Conservation (phyloP, 2,797 vertebrate genomes). For the Coregonus sp. region DNA sequence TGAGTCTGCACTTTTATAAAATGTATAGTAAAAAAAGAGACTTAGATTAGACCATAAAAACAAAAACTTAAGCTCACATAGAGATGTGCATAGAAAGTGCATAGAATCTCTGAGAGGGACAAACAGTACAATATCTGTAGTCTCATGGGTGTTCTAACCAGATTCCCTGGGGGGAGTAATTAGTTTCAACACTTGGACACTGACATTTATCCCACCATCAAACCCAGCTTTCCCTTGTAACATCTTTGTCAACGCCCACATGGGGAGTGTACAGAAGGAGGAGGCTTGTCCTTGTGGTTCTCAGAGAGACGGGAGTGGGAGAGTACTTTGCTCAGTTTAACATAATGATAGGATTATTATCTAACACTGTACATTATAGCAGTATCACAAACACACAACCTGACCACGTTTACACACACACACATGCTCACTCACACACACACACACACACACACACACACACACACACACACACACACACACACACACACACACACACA, state of each 20-base stretch:
- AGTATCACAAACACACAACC: not conserved
- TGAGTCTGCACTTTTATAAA: too few species aligned
- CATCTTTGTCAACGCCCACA: not conserved
- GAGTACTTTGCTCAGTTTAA: not conserved
- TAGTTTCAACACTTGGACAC: not conserved
- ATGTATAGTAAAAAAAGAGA: too few species aligned
- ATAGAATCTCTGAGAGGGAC: too few species aligned
- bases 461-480: not conserved
- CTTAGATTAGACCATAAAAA: too few species aligned
- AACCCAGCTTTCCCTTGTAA: not conserved
- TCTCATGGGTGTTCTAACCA: constrained; percentile 3
- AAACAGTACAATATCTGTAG: not conserved
- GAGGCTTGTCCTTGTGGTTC: not conserved
- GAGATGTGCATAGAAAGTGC: too few species aligned
- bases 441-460: not conserved
- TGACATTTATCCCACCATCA: not conserved
- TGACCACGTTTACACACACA: too few species aligned
- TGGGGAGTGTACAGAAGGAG: not conserved
- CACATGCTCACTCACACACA: not conserved
- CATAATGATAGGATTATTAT: not conserved
- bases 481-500: too few species aligned
- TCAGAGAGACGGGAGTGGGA: not conserved
- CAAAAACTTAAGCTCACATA: too few species aligned
- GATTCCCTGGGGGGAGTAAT: not conserved
- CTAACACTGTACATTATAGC: not conserved